A percentile compares a stretch with the other conserved stretches of the same genome.
These are phyloP conservation scores for Sorex fumeus DNA, from an alignment of 2,113 vertebrate genomes.

Conservation along the genomic window DNA sequence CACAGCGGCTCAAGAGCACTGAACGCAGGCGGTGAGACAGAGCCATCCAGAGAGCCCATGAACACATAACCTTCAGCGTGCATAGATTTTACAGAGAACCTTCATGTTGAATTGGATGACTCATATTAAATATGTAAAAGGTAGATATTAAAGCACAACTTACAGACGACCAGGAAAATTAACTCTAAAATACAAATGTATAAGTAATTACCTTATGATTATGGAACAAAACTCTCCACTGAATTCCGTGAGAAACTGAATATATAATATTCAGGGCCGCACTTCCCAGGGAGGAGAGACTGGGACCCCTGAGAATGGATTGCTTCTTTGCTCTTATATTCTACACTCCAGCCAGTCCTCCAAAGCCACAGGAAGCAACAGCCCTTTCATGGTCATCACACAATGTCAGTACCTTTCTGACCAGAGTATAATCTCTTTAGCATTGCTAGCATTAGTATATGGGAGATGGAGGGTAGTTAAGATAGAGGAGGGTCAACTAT, in stretches of 20 bases:
- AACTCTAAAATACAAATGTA: constrained; percentile 31
- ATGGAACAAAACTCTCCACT: not conserved
- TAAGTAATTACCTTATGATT: not conserved
- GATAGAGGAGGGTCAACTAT: too few species aligned
- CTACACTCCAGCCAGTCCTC: not conserved
- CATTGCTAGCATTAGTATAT: not conserved
- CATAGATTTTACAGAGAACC: too few species aligned
- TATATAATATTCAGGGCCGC: not conserved
- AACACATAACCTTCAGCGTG: too few species aligned
- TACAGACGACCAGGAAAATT: not conserved
- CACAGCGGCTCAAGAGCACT: too few species aligned
- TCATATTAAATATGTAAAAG: not conserved
- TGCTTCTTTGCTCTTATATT: not conserved
- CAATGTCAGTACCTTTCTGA: not conserved
- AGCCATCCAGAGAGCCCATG: too few species aligned
- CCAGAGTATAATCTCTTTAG: not conserved
- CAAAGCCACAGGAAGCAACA: not conserved
- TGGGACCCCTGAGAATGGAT: not conserved
- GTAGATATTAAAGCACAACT: not conserved
- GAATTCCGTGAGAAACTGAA: not conserved
- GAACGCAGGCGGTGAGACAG: too few species aligned
- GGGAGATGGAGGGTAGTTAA: too few species aligned
- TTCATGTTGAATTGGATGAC: constrained; percentile 12
- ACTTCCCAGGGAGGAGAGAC: not conserved
- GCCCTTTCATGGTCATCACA: rapidly evolving